phyloP scores from a whole-genome alignment of 92 coral and sea anemone genomes.

The Epizoanthus fatuus region DNA sequence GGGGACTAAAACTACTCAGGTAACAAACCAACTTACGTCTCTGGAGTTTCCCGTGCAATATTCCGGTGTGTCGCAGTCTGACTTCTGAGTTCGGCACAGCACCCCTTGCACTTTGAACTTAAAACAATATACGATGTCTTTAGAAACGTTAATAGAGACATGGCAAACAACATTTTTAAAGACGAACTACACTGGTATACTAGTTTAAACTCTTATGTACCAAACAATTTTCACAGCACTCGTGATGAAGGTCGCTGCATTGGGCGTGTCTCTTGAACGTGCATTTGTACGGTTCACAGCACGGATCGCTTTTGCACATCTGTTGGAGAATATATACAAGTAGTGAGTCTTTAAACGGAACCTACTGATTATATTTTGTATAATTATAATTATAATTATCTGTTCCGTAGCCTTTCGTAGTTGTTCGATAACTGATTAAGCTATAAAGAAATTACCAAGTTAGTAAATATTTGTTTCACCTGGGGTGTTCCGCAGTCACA shows the following conservation, averaged over 20 bases:
- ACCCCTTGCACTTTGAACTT: slow-evolving; percentile 9
- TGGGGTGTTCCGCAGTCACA: slow-evolving; percentile 95
- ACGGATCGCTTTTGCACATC: slow-evolving; percentile 57
- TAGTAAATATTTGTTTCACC: slow-evolving; percentile 40
- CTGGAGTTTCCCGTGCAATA: slow-evolving; percentile 36
- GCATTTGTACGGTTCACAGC: slow-evolving; percentile 77
- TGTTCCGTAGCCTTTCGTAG: too few relatives aligned
- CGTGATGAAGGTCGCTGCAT: slow-evolving; percentile 84
- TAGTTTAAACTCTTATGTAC: slow-evolving; percentile 26
- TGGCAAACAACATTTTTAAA: too few relatives aligned
- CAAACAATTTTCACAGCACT: slow-evolving; percentile 75
- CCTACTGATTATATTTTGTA: too few relatives aligned
- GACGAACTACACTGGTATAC: too few relatives aligned
- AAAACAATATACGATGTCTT: too few relatives aligned
- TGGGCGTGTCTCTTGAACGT: slow-evolving; percentile 63
- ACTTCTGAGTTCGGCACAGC: slow-evolving; percentile 10
- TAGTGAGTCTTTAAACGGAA: too few relatives aligned
- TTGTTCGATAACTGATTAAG: too few relatives aligned
- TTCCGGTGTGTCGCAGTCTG: slow-evolving; percentile 31
- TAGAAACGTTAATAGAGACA: too few relatives aligned
- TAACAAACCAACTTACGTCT: slow-evolving; percentile 23
- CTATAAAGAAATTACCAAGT: too few relatives aligned
- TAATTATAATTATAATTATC: too few relatives aligned
- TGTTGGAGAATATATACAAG: neutral
- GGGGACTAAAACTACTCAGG: too few relatives aligned